These are phyloP conservation scores for Griposia aprilina DNA, from an alignment of 2,888 invertebrate genomes.

Conservation along the genomic window DNA sequence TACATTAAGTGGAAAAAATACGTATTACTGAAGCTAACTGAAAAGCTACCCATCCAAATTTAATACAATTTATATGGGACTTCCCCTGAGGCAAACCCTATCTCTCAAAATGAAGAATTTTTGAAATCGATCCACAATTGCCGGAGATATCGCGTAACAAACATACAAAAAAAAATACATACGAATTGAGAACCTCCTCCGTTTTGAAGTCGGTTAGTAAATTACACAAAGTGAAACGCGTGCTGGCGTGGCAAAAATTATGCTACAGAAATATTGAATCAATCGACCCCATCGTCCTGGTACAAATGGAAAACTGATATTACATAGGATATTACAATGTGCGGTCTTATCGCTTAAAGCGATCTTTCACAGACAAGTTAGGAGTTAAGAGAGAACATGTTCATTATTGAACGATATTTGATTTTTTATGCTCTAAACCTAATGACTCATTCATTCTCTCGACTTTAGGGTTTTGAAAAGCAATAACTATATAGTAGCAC, in stretches of 20 bases:
- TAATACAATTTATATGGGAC: no score
- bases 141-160: no score
- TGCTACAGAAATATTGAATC: conserved; percentile 6
- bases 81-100: no score
- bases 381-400: not conserved
- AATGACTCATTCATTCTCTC: not conserved
- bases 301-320: not conserved
- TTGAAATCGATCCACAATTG: no score
- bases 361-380: conserved; percentile 2
- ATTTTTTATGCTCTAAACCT: not conserved
- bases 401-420: not conserved
- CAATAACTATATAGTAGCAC: no score
- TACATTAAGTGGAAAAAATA: no score
- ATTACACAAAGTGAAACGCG: not conserved
- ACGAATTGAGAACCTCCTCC: no score
- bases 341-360: conserved; percentile 5
- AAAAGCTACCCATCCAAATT: no score
- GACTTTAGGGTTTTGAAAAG: not conserved
- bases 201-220: not conserved
- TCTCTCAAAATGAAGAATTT: no score
- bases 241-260: not conserved
- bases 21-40: no score
- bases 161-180: no score
- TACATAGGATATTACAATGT: not conserved
- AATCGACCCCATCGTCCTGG: not conserved